Conservation (phyloP, 2,888 invertebrate species). For the Meliscaeva auricollis region DNA sequence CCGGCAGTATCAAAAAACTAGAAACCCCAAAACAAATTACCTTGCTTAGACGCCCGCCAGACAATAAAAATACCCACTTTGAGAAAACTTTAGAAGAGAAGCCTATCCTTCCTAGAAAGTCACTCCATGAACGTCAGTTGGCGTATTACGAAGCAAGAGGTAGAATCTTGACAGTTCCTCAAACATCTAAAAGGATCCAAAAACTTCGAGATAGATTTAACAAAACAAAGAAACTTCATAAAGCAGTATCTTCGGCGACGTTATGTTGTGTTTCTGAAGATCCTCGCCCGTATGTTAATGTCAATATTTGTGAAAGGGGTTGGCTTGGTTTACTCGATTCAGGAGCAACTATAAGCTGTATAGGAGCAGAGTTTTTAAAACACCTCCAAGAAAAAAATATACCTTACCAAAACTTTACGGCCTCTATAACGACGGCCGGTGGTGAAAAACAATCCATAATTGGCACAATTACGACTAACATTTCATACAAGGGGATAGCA, state of each 20-base stretch:
- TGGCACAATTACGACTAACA: neutral
- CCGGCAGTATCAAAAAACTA: neutral
- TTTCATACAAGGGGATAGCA: neutral
- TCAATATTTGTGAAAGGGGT: neutral
- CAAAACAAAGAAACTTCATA: too few relatives aligned
- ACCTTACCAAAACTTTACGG: neutral
- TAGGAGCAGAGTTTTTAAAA: neutral
- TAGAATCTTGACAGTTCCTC: too few relatives aligned
- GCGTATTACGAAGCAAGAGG: too few relatives aligned
- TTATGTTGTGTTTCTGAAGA: too few relatives aligned
- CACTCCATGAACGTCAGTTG: neutral
- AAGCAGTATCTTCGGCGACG: too few relatives aligned
- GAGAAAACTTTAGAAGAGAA: neutral
- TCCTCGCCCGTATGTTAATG: neutral
- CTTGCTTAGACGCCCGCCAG: neutral
- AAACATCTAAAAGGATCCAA: too few relatives aligned
- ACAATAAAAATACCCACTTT: neutral
- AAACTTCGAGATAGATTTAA: too few relatives aligned
- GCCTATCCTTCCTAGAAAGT: neutral
- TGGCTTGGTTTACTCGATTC: neutral
- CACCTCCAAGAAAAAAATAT: neutral
- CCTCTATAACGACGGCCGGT: neutral
- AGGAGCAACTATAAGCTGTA: neutral
- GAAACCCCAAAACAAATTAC: neutral
- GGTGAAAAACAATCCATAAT: slow-evolving; percentile 5